Base-by-base conservation (phyloP, 1,140 invertebrate species). In the Caenorhabditis tropicalis region DNA sequence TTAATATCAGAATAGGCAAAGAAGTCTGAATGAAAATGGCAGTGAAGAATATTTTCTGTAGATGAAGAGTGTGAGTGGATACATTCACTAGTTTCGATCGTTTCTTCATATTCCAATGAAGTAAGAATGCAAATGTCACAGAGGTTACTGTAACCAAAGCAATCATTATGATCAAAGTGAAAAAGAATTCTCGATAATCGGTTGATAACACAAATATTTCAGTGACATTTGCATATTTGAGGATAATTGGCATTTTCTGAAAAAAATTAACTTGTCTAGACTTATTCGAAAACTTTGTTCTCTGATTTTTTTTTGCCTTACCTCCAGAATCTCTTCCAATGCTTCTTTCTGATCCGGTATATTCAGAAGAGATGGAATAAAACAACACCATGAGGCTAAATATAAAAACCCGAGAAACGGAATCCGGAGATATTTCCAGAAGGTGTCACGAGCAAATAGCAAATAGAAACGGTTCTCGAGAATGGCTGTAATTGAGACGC, bases 21-120 rank as follows among this genome's bases (percentile, higher is more conserved):
- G 58, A 36, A 19, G 58, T 65, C 58, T 65, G 58, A 65, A 65
- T 65, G 19, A 33, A 65, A 65, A 65, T 36, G 6, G 58, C 58
- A 9, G 21, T 33, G 31, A 65, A 65, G 24, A 65, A 65, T 3
- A 65, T 65, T 19, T 65, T 33, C 19, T 65, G 58, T 5, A 65
- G 2, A 27, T 65, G 29, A 16, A 65, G 3, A 0, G 31, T 65
- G 7, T 36, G 29, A 0, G 10, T 33, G 0, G 58, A 65, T 3
- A 36, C 31, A 36, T 65, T 65, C 15, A 33, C 19, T 10, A 10
- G 7, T 33, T n/a, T 19, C 3, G 58, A 33, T 65, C 58, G 15
- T 19, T 36, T 21, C 19, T 36, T 65, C 31, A 65, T 65, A 36
- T 65, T 65, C 12, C 29, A 15, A 36, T 65, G 12, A 16, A 65